Conservation (phyloP, 1,140 invertebrate species). For the Bombus affinis region DNA sequence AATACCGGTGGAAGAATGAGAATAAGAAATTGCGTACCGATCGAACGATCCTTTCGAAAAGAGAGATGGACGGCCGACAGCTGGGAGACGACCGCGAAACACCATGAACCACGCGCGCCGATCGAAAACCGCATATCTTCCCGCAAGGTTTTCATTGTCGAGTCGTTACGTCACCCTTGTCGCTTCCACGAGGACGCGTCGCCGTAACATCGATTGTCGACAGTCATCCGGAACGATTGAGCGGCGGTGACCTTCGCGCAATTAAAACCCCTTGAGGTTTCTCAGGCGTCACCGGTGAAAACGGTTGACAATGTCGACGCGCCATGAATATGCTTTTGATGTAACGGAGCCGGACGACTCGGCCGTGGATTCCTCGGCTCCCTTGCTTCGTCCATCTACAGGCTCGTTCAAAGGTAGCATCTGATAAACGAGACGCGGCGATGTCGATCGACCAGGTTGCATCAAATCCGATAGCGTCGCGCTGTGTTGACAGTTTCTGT, state of each 20-base stretch:
- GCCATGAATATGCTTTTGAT: conserved; percentile 66
- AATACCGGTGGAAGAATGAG: conserved; percentile 32
- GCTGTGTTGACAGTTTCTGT: too few species aligned
- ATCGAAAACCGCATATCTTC: conserved; percentile 30
- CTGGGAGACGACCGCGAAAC: conserved; percentile 52
- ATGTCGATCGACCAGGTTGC: background rate
- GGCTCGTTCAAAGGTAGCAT: background rate
- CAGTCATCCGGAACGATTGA: conserved; percentile 74
- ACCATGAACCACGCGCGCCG: conserved; percentile 33
- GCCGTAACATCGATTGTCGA: conserved; percentile 68
- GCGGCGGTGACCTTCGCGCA: conserved; percentile 75
- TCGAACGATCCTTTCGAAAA: conserved; percentile 47
- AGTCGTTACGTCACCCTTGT: conserved; percentile 74
- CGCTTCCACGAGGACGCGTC: conserved; percentile 65
- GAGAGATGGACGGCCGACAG: conserved; percentile 54
- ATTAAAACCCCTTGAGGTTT: conserved; percentile 78
- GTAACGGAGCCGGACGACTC: conserved; percentile 42
- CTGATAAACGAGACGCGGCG: too few species aligned
- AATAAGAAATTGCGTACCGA: conserved; percentile 44
- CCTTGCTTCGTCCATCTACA: background rate
- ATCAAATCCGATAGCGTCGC: background rate
- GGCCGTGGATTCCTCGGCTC: background rate
- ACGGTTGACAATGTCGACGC: conserved; percentile 65
- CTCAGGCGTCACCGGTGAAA: conserved; percentile 60
- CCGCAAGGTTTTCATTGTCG: conserved; percentile 66